These are phyloP conservation scores for Pampusana beccarii DNA, from an alignment of 2,113 vertebrate species.

Conservation along the genomic window DNA sequence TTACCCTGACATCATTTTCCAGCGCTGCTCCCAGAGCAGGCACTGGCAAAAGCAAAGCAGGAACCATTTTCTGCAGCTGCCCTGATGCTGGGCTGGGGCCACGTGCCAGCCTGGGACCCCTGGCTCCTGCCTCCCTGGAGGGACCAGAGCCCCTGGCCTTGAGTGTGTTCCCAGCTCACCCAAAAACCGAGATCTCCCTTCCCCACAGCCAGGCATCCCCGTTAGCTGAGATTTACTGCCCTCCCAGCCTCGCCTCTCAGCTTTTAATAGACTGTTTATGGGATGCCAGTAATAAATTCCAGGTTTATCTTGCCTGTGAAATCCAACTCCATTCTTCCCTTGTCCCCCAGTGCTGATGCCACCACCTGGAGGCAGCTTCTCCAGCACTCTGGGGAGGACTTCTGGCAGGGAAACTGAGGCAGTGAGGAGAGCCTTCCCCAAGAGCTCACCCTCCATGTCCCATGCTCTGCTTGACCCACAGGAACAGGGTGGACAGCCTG, in stretches of 20 bases:
- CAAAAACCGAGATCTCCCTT: background rate
- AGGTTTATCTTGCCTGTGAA: constrained; percentile 65
- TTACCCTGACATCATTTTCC: background rate
- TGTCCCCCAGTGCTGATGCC: background rate
- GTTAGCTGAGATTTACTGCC: constrained; percentile 43
- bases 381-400: fast-evolving
- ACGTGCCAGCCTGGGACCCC: background rate
- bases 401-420: background rate
- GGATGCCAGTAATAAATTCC: constrained; percentile 38
- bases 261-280: constrained; percentile 62
- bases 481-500: background rate
- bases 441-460: background rate
- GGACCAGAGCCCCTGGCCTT: background rate
- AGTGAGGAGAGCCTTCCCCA: background rate
- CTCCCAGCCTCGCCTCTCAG: background rate
- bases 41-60: background rate
- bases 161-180: background rate
- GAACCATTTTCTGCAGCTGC: background rate
- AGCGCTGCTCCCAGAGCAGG: background rate
- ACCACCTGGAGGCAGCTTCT: background rate
- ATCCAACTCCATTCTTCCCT: constrained; percentile 39
- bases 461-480: fast-evolving
- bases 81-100: fast-evolving
- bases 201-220: background rate
- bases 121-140: background rate